phyloP scores from a whole-genome alignment of 2,113 vertebrate species.

The Engraulis encrasicolus region DNA sequence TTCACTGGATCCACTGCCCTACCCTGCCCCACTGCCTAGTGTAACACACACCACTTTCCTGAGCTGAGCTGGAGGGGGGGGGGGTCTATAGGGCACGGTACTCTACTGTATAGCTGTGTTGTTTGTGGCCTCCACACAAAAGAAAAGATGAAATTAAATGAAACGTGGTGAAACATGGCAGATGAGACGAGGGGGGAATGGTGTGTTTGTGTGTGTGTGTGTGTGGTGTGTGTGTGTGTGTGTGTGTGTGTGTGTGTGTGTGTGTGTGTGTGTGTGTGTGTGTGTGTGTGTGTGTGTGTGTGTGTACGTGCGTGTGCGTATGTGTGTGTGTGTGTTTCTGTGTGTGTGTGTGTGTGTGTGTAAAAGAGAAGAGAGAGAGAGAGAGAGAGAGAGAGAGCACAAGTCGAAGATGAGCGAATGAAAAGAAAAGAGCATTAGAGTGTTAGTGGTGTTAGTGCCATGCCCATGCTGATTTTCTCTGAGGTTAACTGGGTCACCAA shows the following conservation, averaged over 20 bases:
- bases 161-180: conserved; percentile 26
- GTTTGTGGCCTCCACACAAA: not conserved
- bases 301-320: not conserved
- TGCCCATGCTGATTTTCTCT: not conserved
- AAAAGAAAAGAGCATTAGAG: not conserved
- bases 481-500: not conserved
- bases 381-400: too few relatives aligned
- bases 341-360: too few relatives aligned
- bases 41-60: conserved; percentile 57
- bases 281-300: not conserved
- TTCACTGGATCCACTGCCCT: conserved; percentile 37
- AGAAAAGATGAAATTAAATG: too few relatives aligned
- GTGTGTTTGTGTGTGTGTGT: too few relatives aligned
- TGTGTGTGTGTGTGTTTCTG: not conserved
- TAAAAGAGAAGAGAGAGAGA: too few relatives aligned
- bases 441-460: not conserved
- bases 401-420: too few relatives aligned
- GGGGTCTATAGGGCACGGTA: conserved; percentile 62
- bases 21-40: conserved; percentile 35
- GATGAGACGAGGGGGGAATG: conserved; percentile 32
- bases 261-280: not conserved
- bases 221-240: too few relatives aligned
- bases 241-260: not conserved
- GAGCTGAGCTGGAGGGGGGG: too few relatives aligned
- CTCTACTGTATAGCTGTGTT: too few relatives aligned